Evolutionary conservation across 2,113 vertebrate genomes (phyloP).

Genomic region (Centropristis striata): DNA sequence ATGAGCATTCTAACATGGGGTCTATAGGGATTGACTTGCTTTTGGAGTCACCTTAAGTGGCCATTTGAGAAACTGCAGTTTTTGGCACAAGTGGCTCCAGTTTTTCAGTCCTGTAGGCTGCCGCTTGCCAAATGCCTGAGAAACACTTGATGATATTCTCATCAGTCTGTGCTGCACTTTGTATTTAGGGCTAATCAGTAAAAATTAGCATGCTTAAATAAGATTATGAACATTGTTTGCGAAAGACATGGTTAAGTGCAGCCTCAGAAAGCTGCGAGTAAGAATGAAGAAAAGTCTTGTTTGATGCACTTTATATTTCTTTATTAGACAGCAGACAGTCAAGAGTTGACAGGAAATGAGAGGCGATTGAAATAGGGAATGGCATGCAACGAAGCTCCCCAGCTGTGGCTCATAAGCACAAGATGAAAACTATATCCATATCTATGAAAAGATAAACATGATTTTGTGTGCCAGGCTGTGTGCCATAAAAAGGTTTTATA

Average conservation of each 20-base stretch:
- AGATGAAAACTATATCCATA: background rate
- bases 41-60: too few species aligned
- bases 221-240: background rate
- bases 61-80: too few species aligned
- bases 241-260: background rate
- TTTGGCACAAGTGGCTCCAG: too few species aligned
- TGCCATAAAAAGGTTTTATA: background rate
- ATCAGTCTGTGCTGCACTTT: too few species aligned
- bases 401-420: background rate
- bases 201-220: background rate
- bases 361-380: background rate
- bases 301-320: background rate
- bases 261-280: background rate
- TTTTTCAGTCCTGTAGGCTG: too few species aligned
- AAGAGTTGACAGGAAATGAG: background rate
- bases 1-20: too few species aligned
- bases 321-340: constrained; percentile 3
- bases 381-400: background rate
- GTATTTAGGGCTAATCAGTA: too few species aligned
- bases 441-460: constrained; percentile 1
- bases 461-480: background rate
- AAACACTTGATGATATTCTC: too few species aligned
- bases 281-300: too few species aligned
- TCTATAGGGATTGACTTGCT: too few species aligned
- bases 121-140: too few species aligned